Evolutionary conservation across 2,888 invertebrate genomes (phyloP).

Genomic region (Idaea aversata): DNA sequence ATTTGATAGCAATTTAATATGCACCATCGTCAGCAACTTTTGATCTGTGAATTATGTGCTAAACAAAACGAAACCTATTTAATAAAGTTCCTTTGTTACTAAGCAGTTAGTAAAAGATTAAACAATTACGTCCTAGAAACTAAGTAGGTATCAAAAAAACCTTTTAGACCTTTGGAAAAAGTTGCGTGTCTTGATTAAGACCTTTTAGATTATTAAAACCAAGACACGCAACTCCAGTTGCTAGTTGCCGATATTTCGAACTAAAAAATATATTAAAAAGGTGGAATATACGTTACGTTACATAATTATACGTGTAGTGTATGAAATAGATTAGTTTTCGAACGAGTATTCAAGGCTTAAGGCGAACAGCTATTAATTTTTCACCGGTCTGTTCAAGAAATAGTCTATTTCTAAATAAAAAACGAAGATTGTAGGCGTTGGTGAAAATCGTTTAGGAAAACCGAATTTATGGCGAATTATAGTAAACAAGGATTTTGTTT

Average conservation of each 20-base stretch:
- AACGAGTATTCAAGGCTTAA: not conserved
- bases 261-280: not conserved
- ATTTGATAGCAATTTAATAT: no score
- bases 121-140: not conserved
- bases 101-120: not conserved
- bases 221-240: not conserved
- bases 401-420: not conserved
- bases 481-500: not conserved
- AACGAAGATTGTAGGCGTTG: not conserved
- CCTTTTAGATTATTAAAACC: not conserved
- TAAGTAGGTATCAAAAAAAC: not conserved
- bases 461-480: not conserved
- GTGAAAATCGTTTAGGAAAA: not conserved
- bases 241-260: not conserved
- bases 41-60: no score
- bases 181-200: not conserved
- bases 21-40: no score
- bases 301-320: not conserved
- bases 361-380: not conserved
- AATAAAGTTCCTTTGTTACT: not conserved
- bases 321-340: not conserved
- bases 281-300: not conserved
- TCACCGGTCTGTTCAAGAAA: not conserved
- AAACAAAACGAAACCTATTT: no score
- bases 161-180: not conserved